Conservation (phyloP, 2,888 invertebrate genomes). For the Ligdia adustata region DNA sequence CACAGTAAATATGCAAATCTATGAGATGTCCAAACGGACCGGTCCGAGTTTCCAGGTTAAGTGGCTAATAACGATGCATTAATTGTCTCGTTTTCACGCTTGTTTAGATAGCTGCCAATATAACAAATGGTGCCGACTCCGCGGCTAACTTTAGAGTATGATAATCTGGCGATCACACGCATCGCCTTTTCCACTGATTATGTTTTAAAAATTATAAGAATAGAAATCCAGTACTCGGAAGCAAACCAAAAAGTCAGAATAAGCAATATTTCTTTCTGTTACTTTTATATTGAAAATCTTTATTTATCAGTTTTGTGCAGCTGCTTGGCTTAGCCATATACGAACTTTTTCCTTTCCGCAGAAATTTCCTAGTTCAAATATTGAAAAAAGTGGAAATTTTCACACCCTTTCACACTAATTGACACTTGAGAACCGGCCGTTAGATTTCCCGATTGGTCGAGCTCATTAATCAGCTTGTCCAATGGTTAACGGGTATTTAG, state of each 20-base stretch:
- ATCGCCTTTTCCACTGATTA: background rate
- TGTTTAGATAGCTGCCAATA: conserved; percentile 12
- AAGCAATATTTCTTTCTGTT: background rate
- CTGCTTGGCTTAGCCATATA: too few species aligned
- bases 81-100: conserved; percentile 42
- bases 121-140: background rate
- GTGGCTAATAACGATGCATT: conserved; percentile 48
- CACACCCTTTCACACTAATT: conserved; percentile 23
- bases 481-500: conserved; percentile 8
- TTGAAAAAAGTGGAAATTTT: conserved; percentile 6
- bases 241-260: background rate
- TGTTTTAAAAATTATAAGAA: too few species aligned
- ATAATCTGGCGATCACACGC: background rate
- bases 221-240: background rate
- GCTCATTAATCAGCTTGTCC: conserved; percentile 4
- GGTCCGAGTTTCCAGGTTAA: conserved; percentile 47
- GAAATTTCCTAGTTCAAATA: conserved; percentile 1
- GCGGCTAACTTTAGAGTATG: conserved; percentile 1
- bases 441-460: conserved; percentile 20
- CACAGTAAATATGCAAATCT: conserved; percentile 40
- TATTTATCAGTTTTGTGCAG: too few species aligned
- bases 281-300: background rate
- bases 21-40: conserved; percentile 36
- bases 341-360: background rate
- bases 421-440: conserved; percentile 11